Conservation (phyloP, 2,797 vertebrate genomes). For the Phalloptychus januarius region DNA sequence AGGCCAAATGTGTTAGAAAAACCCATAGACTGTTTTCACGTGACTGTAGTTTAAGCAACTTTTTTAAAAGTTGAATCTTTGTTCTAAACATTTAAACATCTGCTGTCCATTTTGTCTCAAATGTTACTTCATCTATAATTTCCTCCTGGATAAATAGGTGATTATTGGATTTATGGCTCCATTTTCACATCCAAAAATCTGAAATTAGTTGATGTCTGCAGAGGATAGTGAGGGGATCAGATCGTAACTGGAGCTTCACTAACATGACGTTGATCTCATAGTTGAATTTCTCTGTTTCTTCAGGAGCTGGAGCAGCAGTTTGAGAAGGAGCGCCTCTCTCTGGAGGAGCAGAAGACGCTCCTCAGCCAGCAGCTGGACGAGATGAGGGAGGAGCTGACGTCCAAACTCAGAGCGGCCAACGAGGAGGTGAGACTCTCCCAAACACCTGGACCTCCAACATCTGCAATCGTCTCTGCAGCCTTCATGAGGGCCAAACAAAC, state of each 20-base stretch:
- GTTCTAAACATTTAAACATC: not conserved
- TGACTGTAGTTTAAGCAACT: not conserved
- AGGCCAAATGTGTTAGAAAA: not conserved
- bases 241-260: not conserved
- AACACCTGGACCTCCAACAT: not conserved
- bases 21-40: not conserved
- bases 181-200: not conserved
- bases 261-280: not conserved
- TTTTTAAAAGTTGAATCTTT: not conserved
- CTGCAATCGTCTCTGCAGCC: not conserved
- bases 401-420: conserved; percentile 87
- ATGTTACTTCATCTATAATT: not conserved
- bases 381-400: conserved; percentile 87
- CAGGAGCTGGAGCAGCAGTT: conserved; percentile 96
- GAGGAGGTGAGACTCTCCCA: conserved; percentile 83
- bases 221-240: not conserved
- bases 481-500: not conserved
- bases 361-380: conserved; percentile 89
- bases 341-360: conserved; percentile 92
- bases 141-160: not conserved
- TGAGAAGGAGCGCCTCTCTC: conserved; percentile 86
- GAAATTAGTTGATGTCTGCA: not conserved
- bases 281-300: not conserved
- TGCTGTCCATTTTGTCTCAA: not conserved
- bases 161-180: not conserved